Evolutionary conservation across 2,888 invertebrate genomes (phyloP).

Genomic region (Lochmaea crataegi): DNA sequence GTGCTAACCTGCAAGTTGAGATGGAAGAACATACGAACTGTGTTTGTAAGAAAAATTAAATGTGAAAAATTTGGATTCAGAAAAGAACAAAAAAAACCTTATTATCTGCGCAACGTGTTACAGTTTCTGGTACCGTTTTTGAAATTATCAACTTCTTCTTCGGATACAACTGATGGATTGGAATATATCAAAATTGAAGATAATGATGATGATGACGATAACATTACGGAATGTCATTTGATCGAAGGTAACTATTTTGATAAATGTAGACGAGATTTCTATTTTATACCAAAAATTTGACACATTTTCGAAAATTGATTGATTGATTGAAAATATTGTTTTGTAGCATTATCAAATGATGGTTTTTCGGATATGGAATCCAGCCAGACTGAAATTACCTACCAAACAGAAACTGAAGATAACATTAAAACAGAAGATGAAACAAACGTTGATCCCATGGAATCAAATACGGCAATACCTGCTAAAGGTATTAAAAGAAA

Average conservation of each 20-base stretch:
- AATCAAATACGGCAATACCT: neutral
- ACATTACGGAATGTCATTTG: neutral
- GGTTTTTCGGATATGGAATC: slow-evolving; percentile 3
- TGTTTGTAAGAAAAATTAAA: neutral
- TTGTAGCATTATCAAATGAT: neutral
- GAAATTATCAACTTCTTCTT: neutral
- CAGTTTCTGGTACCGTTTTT: slow-evolving; percentile 1
- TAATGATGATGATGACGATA: neutral
- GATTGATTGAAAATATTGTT: no score
- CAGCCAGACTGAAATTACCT: neutral
- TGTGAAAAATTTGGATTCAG: neutral
- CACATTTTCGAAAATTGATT: no score
- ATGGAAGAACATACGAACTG: slow-evolving; percentile 3
- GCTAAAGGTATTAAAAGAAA: neutral
- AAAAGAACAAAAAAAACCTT: neutral
- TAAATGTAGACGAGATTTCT: no score
- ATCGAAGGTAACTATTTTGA: slow-evolving; percentile 1
- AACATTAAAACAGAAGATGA: neutral
- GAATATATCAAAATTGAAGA: slow-evolving; percentile 1
- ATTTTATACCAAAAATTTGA: no score
- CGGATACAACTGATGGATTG: neutral
- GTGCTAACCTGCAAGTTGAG: neutral
- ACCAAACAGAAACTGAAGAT: neutral
- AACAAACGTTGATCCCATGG: neutral
- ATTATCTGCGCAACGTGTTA: neutral